Conservation (phyloP, 2,113 vertebrate species). For the Rhynchomys soricoides region DNA sequence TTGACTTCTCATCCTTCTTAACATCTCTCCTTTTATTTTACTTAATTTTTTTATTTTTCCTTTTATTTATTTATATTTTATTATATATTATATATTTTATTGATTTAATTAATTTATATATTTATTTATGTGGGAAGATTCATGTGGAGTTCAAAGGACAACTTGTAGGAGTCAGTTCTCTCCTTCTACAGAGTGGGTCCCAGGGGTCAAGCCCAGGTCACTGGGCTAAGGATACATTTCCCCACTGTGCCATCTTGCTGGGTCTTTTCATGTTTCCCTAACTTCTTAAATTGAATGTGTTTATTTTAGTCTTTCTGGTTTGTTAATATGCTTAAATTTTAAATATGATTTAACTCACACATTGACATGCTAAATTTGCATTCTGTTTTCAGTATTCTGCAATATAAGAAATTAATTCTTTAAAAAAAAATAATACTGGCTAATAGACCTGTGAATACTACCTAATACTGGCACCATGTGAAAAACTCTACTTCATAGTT, state of each 20-base stretch:
- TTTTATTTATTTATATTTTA: not conserved
- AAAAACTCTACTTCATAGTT: not conserved
- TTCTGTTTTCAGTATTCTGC: slow-evolving; percentile 36
- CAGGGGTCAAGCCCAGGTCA: not conserved
- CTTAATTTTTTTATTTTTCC: not conserved
- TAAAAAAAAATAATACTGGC: not conserved
- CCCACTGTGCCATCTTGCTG: too few species aligned
- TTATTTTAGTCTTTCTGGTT: slow-evolving; percentile 26
- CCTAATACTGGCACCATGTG: not conserved
- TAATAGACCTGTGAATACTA: not conserved
- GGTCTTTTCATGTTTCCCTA: not conserved
- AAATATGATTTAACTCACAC: not conserved
- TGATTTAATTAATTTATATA: too few species aligned
- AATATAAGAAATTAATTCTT: slow-evolving; percentile 5
- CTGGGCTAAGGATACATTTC: not conserved
- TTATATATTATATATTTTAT: too few species aligned
- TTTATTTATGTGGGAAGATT: not conserved
- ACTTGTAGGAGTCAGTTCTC: not conserved
- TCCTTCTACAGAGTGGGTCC: not conserved
- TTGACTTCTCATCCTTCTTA: not conserved
- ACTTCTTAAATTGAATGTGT: not conserved
- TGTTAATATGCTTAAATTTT: not conserved
- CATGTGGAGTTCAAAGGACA: too few species aligned
- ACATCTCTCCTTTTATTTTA: not conserved
- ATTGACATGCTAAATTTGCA: not conserved